These are phyloP conservation scores for Thereva unica DNA, from an alignment of 2,888 invertebrate genomes.

Conservation along the genomic window DNA sequence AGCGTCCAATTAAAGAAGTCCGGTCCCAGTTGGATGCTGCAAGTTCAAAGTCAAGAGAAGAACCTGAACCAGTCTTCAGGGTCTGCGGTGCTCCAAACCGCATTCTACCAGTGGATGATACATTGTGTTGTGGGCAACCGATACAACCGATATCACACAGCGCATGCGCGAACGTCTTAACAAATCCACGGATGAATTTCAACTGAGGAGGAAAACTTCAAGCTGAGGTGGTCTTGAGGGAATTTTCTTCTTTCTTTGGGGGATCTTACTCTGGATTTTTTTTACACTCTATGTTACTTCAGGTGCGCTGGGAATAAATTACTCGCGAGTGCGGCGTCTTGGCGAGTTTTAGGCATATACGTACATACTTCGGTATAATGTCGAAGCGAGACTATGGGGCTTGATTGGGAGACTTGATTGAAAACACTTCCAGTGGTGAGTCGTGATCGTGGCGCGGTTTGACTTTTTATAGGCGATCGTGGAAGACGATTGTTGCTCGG, in stretches of 20 bases:
- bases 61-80: too few relatives aligned
- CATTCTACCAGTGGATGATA: background rate
- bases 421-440: too few relatives aligned
- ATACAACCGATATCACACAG: slow-evolving; percentile 8
- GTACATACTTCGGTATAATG: too few relatives aligned
- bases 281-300: too few relatives aligned
- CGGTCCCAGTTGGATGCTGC: slow-evolving; percentile 9
- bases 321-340: too few relatives aligned
- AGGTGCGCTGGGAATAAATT: too few relatives aligned
- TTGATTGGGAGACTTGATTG: too few relatives aligned
- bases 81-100: background rate
- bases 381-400: too few relatives aligned
- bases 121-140: background rate
- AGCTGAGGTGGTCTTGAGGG: slow-evolving; percentile 6
- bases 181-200: slow-evolving; percentile 33
- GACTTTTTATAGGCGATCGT: too few relatives aligned
- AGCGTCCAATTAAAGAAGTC: slow-evolving; percentile 53
- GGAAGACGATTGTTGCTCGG: too few relatives aligned
- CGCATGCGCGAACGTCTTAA: slow-evolving; percentile 35
- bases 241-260: background rate
- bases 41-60: slow-evolving; percentile 6
- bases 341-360: too few relatives aligned
- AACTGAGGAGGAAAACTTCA: slow-evolving; percentile 29
- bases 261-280: background rate
- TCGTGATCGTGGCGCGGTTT: too few relatives aligned